Conservation (phyloP, 2,113 vertebrate genomes). For the Paramormyrops kingsleyae region DNA sequence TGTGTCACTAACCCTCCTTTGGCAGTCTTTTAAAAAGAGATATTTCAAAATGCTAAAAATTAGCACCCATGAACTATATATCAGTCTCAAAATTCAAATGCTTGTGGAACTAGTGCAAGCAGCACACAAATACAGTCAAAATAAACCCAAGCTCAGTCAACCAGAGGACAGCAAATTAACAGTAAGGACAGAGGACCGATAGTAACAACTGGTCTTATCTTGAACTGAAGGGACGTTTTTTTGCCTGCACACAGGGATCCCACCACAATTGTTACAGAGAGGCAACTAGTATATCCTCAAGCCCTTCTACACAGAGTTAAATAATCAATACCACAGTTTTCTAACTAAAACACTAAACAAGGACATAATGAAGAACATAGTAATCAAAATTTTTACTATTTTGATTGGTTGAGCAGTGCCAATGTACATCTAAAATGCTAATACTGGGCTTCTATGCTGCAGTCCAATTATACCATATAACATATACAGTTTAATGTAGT, state of each 20-base stretch:
- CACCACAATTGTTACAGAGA: neutral
- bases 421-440: neutral
- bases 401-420: neutral
- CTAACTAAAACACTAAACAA: neutral
- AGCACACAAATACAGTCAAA: neutral
- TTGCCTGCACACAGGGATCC: neutral
- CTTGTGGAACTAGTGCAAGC: neutral
- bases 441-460: neutral
- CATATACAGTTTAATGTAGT: neutral
- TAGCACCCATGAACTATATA: neutral
- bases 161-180: neutral
- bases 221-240: neutral
- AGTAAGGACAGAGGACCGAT: neutral
- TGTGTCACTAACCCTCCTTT: neutral
- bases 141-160: neutral
- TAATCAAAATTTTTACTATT: neutral
- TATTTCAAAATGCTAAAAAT: neutral
- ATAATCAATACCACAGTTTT: neutral
- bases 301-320: neutral
- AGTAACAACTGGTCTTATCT: neutral
- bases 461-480: neutral
- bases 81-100: neutral
- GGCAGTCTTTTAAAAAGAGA: neutral
- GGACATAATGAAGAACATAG: neutral
- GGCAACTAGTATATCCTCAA: neutral